Percentiles rank a stretch among this genome's conserved stretches.
These are phyloP conservation scores for Blastobasis adustella DNA, from an alignment of 2,888 invertebrate species.

Conservation along the genomic window DNA sequence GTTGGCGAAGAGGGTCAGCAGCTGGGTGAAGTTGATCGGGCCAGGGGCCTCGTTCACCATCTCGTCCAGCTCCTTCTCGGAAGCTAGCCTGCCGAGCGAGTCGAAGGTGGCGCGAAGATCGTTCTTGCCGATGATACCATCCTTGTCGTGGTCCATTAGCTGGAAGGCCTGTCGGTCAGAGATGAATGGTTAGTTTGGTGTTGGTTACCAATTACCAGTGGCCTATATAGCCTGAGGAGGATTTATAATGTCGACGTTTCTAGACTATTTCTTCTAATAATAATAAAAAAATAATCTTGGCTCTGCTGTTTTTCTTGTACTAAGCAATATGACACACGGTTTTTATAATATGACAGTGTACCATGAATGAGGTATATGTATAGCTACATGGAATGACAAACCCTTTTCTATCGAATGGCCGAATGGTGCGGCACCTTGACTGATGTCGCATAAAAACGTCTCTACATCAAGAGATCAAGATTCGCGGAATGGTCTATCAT, in stretches of 20 bases:
- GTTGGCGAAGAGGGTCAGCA: slow-evolving; percentile 92
- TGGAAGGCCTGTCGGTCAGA: slow-evolving; percentile 84
- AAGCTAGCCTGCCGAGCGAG: slow-evolving; percentile 90
- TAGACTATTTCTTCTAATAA: slow-evolving; percentile 2
- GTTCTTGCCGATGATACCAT: slow-evolving; percentile 91
- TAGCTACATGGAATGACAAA: no score
- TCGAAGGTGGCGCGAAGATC: slow-evolving; percentile 94
- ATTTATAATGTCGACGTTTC: background rate
- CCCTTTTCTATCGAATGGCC: no score
- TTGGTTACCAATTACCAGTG: background rate
- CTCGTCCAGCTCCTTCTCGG: slow-evolving; percentile 92
- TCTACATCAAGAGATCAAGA: no score
- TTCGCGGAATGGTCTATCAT: no score
- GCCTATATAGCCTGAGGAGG: background rate
- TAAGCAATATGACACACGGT: no score
- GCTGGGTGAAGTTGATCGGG: slow-evolving; percentile 96
- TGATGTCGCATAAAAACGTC: no score
- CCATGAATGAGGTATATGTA: no score
- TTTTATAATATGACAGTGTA: no score
- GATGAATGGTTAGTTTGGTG: background rate
- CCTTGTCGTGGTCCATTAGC: slow-evolving; percentile 97
- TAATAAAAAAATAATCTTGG: no score
- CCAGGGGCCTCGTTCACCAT: slow-evolving; percentile 92
- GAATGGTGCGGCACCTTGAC: no score
- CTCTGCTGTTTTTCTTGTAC: no score